Evolutionary conservation across 1,140 invertebrate species (phyloP), one percentile per base, ranked within the genome.

Genomic region (Hylaeus anthracinus): DNA sequence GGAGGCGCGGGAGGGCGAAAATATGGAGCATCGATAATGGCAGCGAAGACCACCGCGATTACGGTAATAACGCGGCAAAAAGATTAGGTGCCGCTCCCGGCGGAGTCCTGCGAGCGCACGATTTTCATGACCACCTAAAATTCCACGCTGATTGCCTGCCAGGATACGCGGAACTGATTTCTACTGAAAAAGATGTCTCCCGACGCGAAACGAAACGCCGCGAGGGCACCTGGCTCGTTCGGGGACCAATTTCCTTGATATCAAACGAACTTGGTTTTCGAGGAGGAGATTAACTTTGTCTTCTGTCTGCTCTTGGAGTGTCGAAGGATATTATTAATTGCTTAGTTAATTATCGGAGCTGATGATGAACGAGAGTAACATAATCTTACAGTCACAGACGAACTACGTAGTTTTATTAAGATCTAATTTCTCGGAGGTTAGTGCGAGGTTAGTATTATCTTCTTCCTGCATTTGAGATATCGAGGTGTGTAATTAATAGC

Each of bases 11-110:
- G 72, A 76, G 70, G 53, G 10, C 67, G 39, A 53, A 75, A 83
- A 86, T 86, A 65, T 69, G 63, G 53, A 76, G 72, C 80, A 72
- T 60, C 67, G 83, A 75, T 77, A 81, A 86, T 85, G 45, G n/a
- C 12, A 12, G 37, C 43, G 43, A 43, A 15, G 55, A 58, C 51
- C 70, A 26, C 70, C 69, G n/a, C 72, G 79, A 85, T 86, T 85
- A 73, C 73, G 37, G 82, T 72, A 80, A 70, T 69, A 80, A 81
- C 55, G 55, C 60, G 14, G 45, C 63, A 60, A 80, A 74, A 74
- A 80, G 72, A 74, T 80, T 74, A 74, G 78, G 63, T 63, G 71
- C 39, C 15, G 60, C 37, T 78, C 39, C 48, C 8, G 12, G 4
- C 2, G 45, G 56, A 51, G 26, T 61, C n/a, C 55, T 43, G 39